Base-by-base conservation (phyloP, 2,113 vertebrate species). In the Vanacampus margaritifer region DNA sequence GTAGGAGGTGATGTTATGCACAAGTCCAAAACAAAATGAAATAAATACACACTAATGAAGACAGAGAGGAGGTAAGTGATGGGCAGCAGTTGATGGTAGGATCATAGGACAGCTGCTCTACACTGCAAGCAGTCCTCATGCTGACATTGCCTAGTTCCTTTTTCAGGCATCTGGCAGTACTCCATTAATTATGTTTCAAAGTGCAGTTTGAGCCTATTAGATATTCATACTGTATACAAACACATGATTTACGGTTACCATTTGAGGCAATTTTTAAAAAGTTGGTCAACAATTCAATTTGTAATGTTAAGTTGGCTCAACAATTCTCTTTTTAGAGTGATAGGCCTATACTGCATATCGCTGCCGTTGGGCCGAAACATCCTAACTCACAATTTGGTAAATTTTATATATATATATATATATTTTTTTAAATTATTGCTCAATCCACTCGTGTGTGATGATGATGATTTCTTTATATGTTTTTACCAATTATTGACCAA, bases 11-110 rank as follows among this genome's bases (percentile, higher is more conserved):
- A 74, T 10, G 36, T 64, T 69, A 66, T 45, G 13, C 66, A 39
- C 24, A 12, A 67, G 54, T 46, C 53, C 19, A 62, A 63, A 75
- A 73, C 70, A 39, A 68, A 69, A 39, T 39, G 11, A 71, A 71
- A 68, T 17, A 71, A 71, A 68, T 17, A 39, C 60, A 68, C n/a
- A 56, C 58, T 28, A 65, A 76, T 9, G 69, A 60, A 75, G 67
- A 61, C 36, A 3, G 62, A 61, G 61, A 37, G 39, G 26, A 45
- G 3, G 12, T 9, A n/a, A 5, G n/a, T 51, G 67, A 37, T 35
- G 57, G 61, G n/a, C 39, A 62, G 36, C 53, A 45, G 65, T 48
- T 60, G 64, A 75, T 60, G 2, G 16, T 23, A 39, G 61, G 65
- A 57, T 67, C 46, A 19, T 17, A 45, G 41, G 71, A 68, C 68